Evolutionary conservation across 2,888 invertebrate species (phyloP).

Genomic region (Philereme transversata): DNA sequence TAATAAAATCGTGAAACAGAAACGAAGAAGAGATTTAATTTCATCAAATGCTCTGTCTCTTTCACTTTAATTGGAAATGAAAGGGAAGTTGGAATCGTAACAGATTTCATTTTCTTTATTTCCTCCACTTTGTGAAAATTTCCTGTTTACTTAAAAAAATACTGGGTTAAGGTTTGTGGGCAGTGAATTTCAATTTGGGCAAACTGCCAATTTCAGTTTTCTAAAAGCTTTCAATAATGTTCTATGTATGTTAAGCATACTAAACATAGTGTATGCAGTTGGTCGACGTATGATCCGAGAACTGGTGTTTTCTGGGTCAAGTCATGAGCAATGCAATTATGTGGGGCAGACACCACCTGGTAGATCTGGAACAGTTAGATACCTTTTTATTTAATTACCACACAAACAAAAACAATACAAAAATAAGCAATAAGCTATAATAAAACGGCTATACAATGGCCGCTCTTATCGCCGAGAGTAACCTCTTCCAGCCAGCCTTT

Average conservation of each 20-base stretch:
- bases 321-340: too few species aligned
- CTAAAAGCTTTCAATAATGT: background rate
- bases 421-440: too few species aligned
- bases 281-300: too few species aligned
- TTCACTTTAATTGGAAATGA: conserved; percentile 27
- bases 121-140: conserved; percentile 3
- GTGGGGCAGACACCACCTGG: too few species aligned
- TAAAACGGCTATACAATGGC: too few species aligned
- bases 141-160: conserved; percentile 1
- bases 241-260: background rate
- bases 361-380: too few species aligned
- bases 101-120: conserved; percentile 14
- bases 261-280: too few species aligned
- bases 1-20: conserved; percentile 1
- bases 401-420: too few species aligned
- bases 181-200: conserved; percentile 12
- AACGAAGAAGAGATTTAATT: conserved; percentile 8
- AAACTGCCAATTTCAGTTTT: conserved; percentile 5
- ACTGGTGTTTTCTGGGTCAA: too few species aligned
- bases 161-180: conserved; percentile 11
- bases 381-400: too few species aligned
- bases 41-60: conserved; percentile 2
- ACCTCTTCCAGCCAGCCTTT: too few species aligned
- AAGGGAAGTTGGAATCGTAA: conserved; percentile 8
- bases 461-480: too few species aligned